Percentiles rank a stretch among this genome's conserved stretches.
Evolutionary conservation across 2,888 invertebrate genomes (phyloP).

Genomic region (Harmothoe impar): DNA sequence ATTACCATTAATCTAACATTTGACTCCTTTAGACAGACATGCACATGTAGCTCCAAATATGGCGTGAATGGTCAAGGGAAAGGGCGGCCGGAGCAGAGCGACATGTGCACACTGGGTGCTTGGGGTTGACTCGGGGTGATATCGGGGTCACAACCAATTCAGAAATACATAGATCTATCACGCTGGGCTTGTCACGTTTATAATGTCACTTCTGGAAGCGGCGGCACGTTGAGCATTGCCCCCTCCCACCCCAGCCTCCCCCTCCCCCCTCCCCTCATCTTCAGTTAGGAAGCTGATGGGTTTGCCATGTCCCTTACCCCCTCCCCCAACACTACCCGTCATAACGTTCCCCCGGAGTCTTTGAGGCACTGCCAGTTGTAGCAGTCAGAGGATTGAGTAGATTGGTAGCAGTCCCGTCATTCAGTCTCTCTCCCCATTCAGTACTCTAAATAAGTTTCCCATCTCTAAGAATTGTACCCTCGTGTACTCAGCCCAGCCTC

Average conservation of each 20-base stretch:
- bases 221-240: neutral
- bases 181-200: neutral
- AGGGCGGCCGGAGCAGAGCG: neutral
- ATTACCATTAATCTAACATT: too few relatives aligned
- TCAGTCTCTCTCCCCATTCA: too few relatives aligned
- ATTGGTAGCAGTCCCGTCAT: too few relatives aligned
- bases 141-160: neutral
- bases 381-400: neutral
- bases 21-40: too few relatives aligned
- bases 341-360: neutral
- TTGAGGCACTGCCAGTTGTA: neutral
- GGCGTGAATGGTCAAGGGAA: too few relatives aligned
- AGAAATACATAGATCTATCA: constrained; percentile 30
- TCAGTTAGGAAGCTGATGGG: neutral
- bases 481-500: neutral
- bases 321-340: neutral
- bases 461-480: neutral
- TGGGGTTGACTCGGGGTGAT: neutral
- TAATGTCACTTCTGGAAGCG: constrained; percentile 36
- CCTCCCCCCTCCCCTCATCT: neutral
- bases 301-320: neutral
- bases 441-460: neutral
- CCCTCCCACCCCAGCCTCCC: neutral
- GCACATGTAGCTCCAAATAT: too few relatives aligned
- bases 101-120: neutral